Evolutionary conservation across 2,888 invertebrate species (phyloP).

Genomic region (Tenodera sinensis): DNA sequence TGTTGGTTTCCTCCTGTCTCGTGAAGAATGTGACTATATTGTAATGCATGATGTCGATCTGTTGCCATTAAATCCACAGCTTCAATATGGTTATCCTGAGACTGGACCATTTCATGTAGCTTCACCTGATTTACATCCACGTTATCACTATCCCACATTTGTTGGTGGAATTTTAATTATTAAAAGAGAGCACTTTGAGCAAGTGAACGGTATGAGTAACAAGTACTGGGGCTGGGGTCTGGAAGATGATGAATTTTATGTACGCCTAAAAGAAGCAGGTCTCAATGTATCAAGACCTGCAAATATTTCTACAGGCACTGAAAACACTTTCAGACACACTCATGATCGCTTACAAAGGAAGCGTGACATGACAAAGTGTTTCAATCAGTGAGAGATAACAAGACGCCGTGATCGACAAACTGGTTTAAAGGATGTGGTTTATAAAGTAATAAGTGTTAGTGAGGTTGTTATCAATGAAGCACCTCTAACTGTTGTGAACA

Average conservation of each 20-base stretch:
- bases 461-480: conserved; percentile 68
- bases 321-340: conserved; percentile 85
- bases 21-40: conserved; percentile 81
- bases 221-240: conserved; percentile 99
- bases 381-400: conserved; percentile 87
- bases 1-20: conserved; percentile 78
- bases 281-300: conserved; percentile 69
- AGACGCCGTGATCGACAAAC: conserved; percentile 80
- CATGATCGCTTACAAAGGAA: conserved; percentile 80
- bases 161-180: conserved; percentile 95
- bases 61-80: conserved; percentile 79
- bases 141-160: conserved; percentile 90
- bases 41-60: conserved; percentile 99
- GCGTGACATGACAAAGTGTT: conserved; percentile 86
- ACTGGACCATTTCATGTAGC: conserved; percentile 83
- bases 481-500: conserved; percentile 74
- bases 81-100: conserved; percentile 63
- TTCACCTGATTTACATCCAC: conserved; percentile 89
- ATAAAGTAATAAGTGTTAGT: conserved; percentile 61
- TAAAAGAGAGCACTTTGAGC: conserved; percentile 71
- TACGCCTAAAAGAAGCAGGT: conserved; percentile 80
- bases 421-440: conserved; percentile 77
- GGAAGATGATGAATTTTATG: conserved; percentile 98
- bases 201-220: conserved; percentile 93
- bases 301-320: conserved; percentile 77